Evolutionary conservation across 1,140 invertebrate genomes (phyloP), one percentile per base, ranked within the genome.

Genomic region (Drosophila azteca): DNA sequence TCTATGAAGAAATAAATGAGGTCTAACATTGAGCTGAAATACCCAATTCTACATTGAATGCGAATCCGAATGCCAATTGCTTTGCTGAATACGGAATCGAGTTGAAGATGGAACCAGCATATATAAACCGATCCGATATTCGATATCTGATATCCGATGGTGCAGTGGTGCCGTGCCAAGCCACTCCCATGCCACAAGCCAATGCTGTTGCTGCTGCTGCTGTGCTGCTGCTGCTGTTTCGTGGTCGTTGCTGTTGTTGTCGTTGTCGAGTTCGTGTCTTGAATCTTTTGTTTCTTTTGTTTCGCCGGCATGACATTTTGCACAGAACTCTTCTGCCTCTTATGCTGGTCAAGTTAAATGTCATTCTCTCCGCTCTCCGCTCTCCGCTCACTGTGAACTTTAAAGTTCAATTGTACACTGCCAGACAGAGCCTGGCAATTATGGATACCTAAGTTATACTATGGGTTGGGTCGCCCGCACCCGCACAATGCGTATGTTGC

Each of bases 281-380:
- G 24, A 85, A 77, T 85, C 82, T 85, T 87, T 85, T 85, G 82
- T 87, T 78, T 65, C 15, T 51, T 43, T 41, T 59, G 49, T 65
- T 58, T 59, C 8, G 45, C 22, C 9, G 9, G 13, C 43, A 17
- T 68, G 70, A 73, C 70, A 73, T 73, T 72, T 73, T 15, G 68
- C 31, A 15, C 24, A 69, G 70, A 64, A 73, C 55, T 62, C 60
- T 70, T 72, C 50, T 61, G 61, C 60, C 48, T 51, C 61, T 66
- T 55, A 58, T 66, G 61, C 84, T 77, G 72, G 80, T 85, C 77
- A 85, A 80, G 63, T 80, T 84, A 85, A 84, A 84, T 84, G 81
- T 53, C 82, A 84, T 80, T 61, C 50, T 24, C 46, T 73, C 61
- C 35, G 17, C 17, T 20, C 46, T 73, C 61, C 35, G 17, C 17